Percentiles rank a stretch among this genome's conserved stretches.
phyloP scores from a whole-genome alignment of 1,140 invertebrate species.

The Brachystomella parvula region DNA sequence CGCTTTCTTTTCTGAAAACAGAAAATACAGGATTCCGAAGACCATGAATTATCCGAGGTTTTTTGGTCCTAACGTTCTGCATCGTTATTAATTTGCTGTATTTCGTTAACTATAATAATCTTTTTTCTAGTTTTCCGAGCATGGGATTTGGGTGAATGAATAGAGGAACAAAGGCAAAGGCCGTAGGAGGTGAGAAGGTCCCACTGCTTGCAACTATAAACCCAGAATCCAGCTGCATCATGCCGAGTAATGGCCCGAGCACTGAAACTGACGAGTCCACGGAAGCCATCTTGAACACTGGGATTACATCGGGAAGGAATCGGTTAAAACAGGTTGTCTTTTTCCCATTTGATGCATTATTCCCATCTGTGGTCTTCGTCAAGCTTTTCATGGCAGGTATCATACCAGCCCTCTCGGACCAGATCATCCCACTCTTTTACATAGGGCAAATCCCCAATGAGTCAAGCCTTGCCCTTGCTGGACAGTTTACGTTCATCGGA shows the following conservation, averaged over 20 bases:
- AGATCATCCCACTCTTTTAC: slow-evolving; percentile 29
- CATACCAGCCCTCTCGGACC: slow-evolving; percentile 21
- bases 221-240: neutral
- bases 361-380: slow-evolving; percentile 22
- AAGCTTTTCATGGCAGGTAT: slow-evolving; percentile 26
- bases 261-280: too few species aligned
- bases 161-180: neutral
- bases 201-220: neutral
- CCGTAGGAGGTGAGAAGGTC: neutral
- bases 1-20: too few species aligned
- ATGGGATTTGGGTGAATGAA: too few species aligned
- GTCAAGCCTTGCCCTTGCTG: slow-evolving; percentile 22
- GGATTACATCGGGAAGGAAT: neutral
- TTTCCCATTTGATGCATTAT: slow-evolving; percentile 8
- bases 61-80: too few species aligned
- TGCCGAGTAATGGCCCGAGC: neutral
- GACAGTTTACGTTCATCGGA: slow-evolving; percentile 24
- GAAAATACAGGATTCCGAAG: too few species aligned
- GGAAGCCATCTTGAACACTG: neutral
- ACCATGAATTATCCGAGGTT: too few species aligned
- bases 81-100: too few species aligned
- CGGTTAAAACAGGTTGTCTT: neutral
- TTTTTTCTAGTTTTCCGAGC: too few species aligned
- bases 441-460: slow-evolving; percentile 29
- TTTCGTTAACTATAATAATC: too few species aligned